These are phyloP conservation scores for Actinia tenebrosa DNA, from an alignment of 64 coral and sea anemone genomes.

Conservation along the genomic window DNA sequence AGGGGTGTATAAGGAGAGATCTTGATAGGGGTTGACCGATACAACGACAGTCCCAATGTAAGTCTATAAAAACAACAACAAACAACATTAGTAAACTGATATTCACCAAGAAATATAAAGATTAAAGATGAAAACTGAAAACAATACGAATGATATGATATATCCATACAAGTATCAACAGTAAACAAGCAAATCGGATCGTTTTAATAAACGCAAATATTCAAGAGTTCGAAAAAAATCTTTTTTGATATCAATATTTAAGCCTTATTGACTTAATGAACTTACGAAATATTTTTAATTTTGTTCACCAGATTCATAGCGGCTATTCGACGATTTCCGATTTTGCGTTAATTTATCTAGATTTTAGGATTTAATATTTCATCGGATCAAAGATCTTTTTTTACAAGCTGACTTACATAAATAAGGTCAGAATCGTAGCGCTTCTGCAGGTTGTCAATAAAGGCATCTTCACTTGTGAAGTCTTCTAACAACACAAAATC, in stretches of 20 bases:
- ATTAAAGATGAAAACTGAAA: neutral
- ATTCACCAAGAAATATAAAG: neutral
- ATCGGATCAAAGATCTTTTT: neutral
- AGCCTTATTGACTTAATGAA: neutral
- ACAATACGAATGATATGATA: neutral
- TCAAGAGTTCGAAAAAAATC: no score
- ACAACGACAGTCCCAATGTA: slow-evolving; percentile 98
- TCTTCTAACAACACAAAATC: slow-evolving; percentile 98
- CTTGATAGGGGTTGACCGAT: slow-evolving; percentile 89
- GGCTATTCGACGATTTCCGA: neutral
- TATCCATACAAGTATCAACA: neutral
- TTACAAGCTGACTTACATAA: slow-evolving; percentile 74
- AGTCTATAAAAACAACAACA: slow-evolving; percentile 41
- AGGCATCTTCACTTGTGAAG: slow-evolving; percentile 89
- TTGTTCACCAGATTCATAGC: neutral
- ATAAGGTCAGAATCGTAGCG: slow-evolving; percentile 92
- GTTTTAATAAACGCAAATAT: neutral
- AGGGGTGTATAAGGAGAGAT: slow-evolving; percentile 66
- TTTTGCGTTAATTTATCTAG: neutral
- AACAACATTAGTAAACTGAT: neutral
- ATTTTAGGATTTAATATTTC: neutral
- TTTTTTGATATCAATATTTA: no score
- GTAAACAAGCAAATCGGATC: neutral
- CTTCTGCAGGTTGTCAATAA: slow-evolving; percentile 85
- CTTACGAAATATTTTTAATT: neutral